Evolutionary conservation across 2,797 vertebrate genomes (phyloP).

Genomic region (Pygocentrus nattereri): DNA sequence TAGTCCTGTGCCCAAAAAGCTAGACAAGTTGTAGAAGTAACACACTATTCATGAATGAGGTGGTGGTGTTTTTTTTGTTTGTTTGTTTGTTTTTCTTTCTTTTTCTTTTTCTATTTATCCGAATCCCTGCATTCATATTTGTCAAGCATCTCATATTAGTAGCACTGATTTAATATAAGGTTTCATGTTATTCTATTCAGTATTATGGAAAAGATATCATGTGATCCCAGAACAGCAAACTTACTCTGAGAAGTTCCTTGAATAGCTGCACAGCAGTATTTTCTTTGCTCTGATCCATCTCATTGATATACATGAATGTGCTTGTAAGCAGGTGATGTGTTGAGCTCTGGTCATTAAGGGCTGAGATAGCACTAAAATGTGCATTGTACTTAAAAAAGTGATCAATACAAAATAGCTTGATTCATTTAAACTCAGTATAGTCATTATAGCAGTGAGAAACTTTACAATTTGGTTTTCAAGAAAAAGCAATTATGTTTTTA

Average conservation of each 20-base stretch:
- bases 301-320: background rate
- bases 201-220: background rate
- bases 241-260: background rate
- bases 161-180: background rate
- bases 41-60: background rate
- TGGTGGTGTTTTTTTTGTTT: no score
- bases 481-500: no score
- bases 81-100: no score
- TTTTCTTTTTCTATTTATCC: background rate
- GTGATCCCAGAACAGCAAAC: background rate
- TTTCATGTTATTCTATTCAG: background rate
- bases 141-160: background rate
- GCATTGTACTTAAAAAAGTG: background rate
- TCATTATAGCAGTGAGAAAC: no score
- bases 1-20: background rate
- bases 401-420: background rate
- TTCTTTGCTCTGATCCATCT: background rate
- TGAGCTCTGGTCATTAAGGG: background rate
- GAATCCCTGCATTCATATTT: background rate
- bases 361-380: background rate
- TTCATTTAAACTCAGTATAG: background rate
- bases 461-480: no score
- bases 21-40: background rate
- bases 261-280: background rate
- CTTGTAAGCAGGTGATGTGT: background rate